phyloP scores from a whole-genome alignment of 2,888 invertebrate species.

The Odontothrips loti region DNA sequence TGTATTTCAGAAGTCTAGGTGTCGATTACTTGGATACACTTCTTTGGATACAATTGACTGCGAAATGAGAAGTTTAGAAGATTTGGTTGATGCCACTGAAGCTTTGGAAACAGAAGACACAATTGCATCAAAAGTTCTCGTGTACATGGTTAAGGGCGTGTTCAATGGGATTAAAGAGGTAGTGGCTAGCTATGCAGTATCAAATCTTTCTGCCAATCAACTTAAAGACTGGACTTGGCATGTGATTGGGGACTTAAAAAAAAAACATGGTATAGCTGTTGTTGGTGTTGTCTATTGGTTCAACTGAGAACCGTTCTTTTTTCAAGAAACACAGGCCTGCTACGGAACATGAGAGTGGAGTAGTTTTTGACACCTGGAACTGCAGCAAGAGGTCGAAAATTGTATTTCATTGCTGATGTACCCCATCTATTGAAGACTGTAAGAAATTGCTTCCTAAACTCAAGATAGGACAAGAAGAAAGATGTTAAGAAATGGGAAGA shows the following conservation, averaged over 20 bases:
- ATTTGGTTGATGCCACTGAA: neutral
- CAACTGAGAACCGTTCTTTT: neutral
- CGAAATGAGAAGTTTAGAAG: neutral
- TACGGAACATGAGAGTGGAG: neutral
- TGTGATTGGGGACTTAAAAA: neutral
- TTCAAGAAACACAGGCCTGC: neutral
- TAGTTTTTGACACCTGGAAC: slow-evolving; percentile 6
- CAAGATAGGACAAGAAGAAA: neutral
- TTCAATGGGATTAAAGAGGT: neutral
- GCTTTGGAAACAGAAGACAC: neutral
- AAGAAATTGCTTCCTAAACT: neutral
- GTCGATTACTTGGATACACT: neutral
- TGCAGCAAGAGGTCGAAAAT: neutral
- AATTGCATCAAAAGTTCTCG: slow-evolving; percentile 1
- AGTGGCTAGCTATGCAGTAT: neutral
- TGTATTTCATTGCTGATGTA: neutral
- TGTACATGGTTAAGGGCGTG: neutral
- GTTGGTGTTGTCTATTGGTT: neutral
- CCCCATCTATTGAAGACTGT: neutral
- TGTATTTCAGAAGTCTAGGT: neutral
- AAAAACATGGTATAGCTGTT: neutral
- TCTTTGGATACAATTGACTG: neutral
- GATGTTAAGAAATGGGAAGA: neutral
- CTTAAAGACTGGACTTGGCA: neutral
- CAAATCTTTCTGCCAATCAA: neutral